These are phyloP conservation scores for Caenorhabditis sinica DNA, from an alignment of 2,888 invertebrate species.

Conservation along the genomic window DNA sequence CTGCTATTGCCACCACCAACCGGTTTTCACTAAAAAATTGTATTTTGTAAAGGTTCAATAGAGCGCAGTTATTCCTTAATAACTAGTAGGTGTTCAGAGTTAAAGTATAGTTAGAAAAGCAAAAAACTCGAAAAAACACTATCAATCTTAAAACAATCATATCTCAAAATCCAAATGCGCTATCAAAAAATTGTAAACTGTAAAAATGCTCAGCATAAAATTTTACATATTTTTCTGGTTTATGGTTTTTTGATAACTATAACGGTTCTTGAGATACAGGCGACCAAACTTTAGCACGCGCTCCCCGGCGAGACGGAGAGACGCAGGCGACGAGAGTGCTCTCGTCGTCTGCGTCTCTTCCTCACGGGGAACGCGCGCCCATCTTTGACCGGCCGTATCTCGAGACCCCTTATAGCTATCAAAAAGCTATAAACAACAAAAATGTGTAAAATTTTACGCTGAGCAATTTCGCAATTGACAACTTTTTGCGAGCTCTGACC, in stretches of 20 bases:
- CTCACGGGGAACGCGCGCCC: too few species aligned
- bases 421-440: too few species aligned
- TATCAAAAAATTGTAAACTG: background rate
- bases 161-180: background rate
- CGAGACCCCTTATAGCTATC: too few species aligned
- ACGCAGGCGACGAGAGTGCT: background rate
- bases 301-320: too few species aligned
- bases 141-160: background rate
- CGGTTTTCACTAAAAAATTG: background rate
- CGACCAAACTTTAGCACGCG: too few species aligned
- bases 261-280: too few species aligned
- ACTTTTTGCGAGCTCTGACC: background rate
- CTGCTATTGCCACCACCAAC: background rate
- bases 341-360: too few species aligned
- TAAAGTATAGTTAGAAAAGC: too few species aligned
- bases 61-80: slow-evolving; percentile 6
- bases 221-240: background rate
- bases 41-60: slow-evolving; percentile 1
- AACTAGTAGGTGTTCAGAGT: too few species aligned
- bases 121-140: background rate
- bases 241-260: background rate
- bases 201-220: background rate
- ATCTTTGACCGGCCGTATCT: too few species aligned
- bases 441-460: too few species aligned
- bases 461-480: too few species aligned